Evolutionary conservation across 2,113 vertebrate species (phyloP).

Genomic region (Furnarius figulus): DNA sequence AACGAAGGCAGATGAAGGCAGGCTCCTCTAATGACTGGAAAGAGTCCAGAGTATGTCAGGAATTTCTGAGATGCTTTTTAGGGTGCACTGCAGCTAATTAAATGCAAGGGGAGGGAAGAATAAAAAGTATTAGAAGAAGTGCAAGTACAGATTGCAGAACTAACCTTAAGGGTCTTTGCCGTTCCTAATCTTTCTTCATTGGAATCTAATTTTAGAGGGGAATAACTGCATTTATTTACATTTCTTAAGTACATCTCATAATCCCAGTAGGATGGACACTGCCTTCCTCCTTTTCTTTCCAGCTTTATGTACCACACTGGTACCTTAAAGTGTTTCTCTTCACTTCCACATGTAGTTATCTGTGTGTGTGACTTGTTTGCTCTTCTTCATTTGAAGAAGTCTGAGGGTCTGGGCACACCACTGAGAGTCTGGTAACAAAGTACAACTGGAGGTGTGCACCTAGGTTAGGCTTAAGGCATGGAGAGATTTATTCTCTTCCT

Average conservation of each 20-base stretch:
- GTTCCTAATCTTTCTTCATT: constrained; percentile 33
- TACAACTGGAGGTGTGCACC: not conserved
- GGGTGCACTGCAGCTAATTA: constrained; percentile 51
- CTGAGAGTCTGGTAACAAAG: not conserved
- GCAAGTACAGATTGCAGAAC: not conserved
- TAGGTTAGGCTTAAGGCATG: not conserved
- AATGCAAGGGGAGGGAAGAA: not conserved
- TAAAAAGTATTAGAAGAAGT: not conserved
- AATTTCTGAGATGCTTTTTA: constrained; percentile 32
- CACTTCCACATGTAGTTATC: not conserved
- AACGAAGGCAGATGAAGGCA: constrained; percentile 26
- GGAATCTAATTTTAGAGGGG: not conserved
- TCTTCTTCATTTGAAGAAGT: not conserved
- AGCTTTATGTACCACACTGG: not conserved
- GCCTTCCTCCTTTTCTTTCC: not conserved
- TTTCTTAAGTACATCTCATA: not conserved
- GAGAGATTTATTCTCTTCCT: not conserved
- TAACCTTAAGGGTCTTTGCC: constrained; percentile 14
- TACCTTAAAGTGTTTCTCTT: not conserved
- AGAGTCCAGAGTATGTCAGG: constrained; percentile 11
- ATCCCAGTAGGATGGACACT: not conserved
- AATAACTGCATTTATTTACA: constrained; percentile 1
- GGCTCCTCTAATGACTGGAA: constrained; percentile 41
- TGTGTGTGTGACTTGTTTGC: not conserved
- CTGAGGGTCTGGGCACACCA: not conserved